A percentile compares a stretch with the other conserved stretches of the same genome.
These are phyloP conservation scores for Paramormyrops kingsleyae DNA, from an alignment of 2,113 vertebrate genomes.

Conservation along the genomic window DNA sequence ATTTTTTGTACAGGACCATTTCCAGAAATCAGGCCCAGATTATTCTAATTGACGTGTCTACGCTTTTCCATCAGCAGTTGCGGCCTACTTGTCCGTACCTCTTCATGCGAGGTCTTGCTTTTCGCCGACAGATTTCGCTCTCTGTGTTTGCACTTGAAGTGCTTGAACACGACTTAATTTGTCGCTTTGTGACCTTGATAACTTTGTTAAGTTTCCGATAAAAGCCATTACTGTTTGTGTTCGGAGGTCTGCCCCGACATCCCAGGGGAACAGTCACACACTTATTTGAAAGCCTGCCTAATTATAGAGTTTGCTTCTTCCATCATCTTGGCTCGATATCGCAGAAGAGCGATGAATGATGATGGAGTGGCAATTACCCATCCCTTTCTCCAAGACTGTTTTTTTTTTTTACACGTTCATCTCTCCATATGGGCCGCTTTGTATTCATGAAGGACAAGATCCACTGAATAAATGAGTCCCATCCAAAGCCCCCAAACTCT, in stretches of 20 bases:
- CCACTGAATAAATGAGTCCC: conserved; percentile 46
- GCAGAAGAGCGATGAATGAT: conserved; percentile 29
- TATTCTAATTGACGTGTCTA: neutral
- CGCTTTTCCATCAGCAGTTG: neutral
- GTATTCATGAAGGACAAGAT: conserved; percentile 44
- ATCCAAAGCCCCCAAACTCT: conserved; percentile 32
- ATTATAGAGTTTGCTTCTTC: conserved; percentile 35
- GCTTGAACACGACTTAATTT: conserved; percentile 7
- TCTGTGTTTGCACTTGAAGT: neutral
- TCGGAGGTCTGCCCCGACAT: conserved; percentile 14
- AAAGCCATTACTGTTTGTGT: conserved; percentile 18
- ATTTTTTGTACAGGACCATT: neutral
- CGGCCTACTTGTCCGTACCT: neutral
- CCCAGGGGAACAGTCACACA: conserved; percentile 25
- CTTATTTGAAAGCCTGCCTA: conserved; percentile 37
- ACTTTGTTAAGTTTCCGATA: conserved; percentile 7
- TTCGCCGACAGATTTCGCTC: neutral
- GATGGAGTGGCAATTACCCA: conserved; percentile 37
- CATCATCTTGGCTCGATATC: conserved; percentile 19
- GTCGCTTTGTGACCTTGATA: neutral
- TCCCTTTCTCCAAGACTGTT: conserved; percentile 37
- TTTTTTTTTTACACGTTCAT: conserved; percentile 7
- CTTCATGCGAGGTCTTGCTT: neutral
- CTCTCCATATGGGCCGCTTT: conserved; percentile 34
- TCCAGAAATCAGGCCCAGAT: neutral